Conservation (phyloP, 2,113 vertebrate species). For the Eudyptes chrysolophus region DNA sequence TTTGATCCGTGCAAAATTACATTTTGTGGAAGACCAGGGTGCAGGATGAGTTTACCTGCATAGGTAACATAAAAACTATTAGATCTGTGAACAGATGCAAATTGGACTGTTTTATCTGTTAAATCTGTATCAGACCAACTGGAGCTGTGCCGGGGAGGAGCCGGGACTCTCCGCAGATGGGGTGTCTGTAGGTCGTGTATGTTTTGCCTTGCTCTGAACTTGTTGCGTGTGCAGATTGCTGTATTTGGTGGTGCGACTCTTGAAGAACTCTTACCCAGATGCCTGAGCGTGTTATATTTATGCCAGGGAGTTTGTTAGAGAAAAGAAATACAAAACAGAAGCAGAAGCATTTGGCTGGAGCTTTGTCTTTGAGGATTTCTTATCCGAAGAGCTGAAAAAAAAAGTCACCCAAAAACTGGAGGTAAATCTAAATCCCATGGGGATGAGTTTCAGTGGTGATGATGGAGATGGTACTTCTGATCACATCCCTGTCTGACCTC, state of each 20-base stretch:
- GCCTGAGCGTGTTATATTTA: background rate
- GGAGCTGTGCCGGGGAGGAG: background rate
- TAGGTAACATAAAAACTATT: background rate
- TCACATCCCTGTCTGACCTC: background rate
- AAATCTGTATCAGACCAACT: background rate
- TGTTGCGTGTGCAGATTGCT: accelerated
- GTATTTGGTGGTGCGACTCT: background rate
- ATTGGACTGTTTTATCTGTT: background rate
- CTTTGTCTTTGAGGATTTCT: constrained; percentile 97
- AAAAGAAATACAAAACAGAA: constrained; percentile 90
- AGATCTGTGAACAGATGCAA: background rate
- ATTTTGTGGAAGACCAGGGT: background rate
- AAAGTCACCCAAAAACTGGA: constrained; percentile 87
- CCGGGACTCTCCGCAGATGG: background rate
- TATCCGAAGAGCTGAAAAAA: constrained; percentile 85
- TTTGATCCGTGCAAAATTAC: background rate
- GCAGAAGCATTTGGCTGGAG: constrained; percentile 94
- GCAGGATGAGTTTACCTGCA: background rate
- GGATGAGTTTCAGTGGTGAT: background rate
- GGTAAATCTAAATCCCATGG: constrained; percentile 73
- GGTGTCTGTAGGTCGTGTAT: background rate
- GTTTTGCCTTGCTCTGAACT: background rate
- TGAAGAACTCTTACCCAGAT: background rate
- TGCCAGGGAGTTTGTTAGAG: constrained; percentile 88
- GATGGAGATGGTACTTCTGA: background rate